Base-by-base conservation (phyloP, 2,797 vertebrate genomes). In the Neosalanx taihuensis region DNA sequence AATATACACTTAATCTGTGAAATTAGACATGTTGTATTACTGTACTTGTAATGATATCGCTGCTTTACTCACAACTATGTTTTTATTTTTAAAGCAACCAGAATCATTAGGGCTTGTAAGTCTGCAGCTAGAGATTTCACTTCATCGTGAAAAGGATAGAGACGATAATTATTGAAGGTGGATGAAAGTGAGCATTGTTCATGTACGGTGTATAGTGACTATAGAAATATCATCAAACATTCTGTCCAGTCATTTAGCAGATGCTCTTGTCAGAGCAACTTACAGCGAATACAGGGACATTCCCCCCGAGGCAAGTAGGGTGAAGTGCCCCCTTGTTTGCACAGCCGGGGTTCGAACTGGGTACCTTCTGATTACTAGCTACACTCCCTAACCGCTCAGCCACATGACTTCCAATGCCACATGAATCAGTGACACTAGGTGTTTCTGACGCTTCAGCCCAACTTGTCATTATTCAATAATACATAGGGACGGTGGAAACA, bases 391-490 rank as follows among this genome's bases (percentile, higher is more conserved):
- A 26, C 23, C 23, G 23, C 23, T 26, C 23, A 26, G 23, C 23
- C 23, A 26, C 23, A 26, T 26, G 23, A 26, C 23, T 26, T 26
- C 23, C 23, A 26, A 26, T 26, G 23, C 23, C 23, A 26, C 81
- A 78, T 73, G 68, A 53, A 67, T 53, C n/a, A 61, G 64, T 56
- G 64, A 77, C 70, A 80, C 76, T 84, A 57, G 61, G 51, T 35
- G 60, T 58, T 79, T 79, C 61, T 78, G 81, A 78, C 78, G 73
- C 77, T 76, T 87, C 84, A 81, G 85, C 77, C 63, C 68, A 64
- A 81, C 65, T 72, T 46, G 59, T 78, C 57, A 53, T 67, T 62
- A 69, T 76, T 85, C 78, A 81, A 81, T 84, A 79, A 15, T 73
- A 72, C 69, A 76, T n/a, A 64, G 7, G 64, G 76, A 69, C 1